Conservation (phyloP, 2,888 invertebrate genomes). For the Eristalis pertinax region DNA sequence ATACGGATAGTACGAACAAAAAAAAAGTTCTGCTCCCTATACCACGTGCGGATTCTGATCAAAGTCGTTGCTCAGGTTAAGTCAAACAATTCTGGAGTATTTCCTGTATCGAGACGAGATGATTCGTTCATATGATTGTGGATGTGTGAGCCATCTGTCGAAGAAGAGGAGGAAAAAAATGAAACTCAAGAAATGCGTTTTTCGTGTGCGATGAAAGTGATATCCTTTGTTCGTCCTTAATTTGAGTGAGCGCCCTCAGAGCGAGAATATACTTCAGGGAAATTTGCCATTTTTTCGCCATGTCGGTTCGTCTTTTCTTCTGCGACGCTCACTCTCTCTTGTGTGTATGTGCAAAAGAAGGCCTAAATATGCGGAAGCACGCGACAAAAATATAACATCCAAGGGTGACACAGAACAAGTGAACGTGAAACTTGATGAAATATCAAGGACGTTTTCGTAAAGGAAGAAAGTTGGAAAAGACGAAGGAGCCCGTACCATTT, state of each 20-base stretch:
- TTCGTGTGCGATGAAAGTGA: slow-evolving; percentile 45
- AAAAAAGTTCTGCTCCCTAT: slow-evolving; percentile 20
- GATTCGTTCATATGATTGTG: neutral
- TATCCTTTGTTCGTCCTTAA: slow-evolving; percentile 55
- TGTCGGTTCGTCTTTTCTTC: neutral
- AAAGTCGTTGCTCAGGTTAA: slow-evolving; percentile 62
- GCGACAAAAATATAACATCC: slow-evolving; percentile 55
- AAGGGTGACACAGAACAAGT: slow-evolving; percentile 10
- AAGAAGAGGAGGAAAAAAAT: neutral
- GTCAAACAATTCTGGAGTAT: slow-evolving; percentile 52
- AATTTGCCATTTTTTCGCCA: slow-evolving; percentile 2
- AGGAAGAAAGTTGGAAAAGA: slow-evolving; percentile 5
- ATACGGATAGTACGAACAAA: neutral
- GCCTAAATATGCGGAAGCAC: slow-evolving; percentile 65
- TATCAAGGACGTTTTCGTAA: slow-evolving; percentile 18
- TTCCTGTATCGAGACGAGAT: slow-evolving; percentile 36
- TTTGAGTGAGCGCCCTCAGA: slow-evolving; percentile 30
- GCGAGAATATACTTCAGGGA: neutral
- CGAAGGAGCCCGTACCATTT: slow-evolving; percentile 20
- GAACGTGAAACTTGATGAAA: slow-evolving; percentile 34
- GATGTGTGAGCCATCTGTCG: neutral
- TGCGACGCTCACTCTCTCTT: neutral
- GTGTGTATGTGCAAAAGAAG: neutral
- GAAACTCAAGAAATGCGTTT: slow-evolving; percentile 52
- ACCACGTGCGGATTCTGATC: slow-evolving; percentile 63